Conservation (phyloP, 2,797 vertebrate genomes). For the Propithecus deckenii region DNA sequence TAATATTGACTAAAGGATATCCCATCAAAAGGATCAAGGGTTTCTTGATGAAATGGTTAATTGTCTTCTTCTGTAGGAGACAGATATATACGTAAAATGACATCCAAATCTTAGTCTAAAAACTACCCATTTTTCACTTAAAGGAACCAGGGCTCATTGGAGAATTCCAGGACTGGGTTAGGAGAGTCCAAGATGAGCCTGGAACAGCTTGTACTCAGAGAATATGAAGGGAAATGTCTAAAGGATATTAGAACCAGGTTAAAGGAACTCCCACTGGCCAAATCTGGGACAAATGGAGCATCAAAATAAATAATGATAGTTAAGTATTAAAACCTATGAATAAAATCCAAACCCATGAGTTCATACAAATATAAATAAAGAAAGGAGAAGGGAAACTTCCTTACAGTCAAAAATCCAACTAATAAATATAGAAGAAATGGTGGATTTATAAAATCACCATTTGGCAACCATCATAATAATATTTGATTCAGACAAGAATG, state of each 20-base stretch:
- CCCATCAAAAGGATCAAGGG: background rate
- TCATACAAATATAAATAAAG: background rate
- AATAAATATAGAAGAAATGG: background rate
- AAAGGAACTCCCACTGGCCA: background rate
- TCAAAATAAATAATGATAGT: background rate
- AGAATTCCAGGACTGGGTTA: background rate
- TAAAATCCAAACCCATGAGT: background rate
- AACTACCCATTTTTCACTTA: background rate
- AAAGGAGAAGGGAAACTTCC: background rate
- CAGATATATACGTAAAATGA: background rate
- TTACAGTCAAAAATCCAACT: background rate
- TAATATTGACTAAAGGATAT: background rate
- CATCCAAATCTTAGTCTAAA: constrained; percentile 30
- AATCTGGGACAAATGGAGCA: background rate
- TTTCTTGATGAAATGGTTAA: background rate
- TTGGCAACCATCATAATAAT: background rate
- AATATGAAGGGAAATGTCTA: background rate
- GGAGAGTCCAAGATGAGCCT: background rate
- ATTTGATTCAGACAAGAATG: background rate
- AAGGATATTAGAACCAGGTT: background rate
- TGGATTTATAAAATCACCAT: background rate
- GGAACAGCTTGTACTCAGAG: background rate
- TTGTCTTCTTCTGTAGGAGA: background rate
- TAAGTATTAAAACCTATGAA: background rate
- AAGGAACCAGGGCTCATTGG: background rate